These are phyloP conservation scores for Vidua macroura DNA, from an alignment of 2,113 vertebrate genomes.

Conservation along the genomic window DNA sequence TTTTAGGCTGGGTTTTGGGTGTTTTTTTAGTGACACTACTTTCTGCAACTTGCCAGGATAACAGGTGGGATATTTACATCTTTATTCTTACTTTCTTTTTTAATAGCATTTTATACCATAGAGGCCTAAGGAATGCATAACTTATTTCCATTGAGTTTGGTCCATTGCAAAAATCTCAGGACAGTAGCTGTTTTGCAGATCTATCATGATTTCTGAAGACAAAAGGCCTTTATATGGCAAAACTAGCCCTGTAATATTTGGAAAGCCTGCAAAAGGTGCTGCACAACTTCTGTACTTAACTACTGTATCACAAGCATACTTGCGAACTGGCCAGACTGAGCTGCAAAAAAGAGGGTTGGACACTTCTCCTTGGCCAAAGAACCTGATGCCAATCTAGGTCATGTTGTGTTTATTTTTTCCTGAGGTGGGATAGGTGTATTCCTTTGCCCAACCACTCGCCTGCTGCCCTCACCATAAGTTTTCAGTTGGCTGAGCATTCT, in stretches of 20 bases:
- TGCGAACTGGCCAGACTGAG: not conserved
- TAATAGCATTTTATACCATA: not conserved
- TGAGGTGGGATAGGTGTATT: not conserved
- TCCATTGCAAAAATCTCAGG: not conserved
- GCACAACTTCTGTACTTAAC: not conserved
- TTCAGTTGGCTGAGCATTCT: not conserved
- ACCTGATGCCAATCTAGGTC: accelerated
- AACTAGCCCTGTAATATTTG: not conserved
- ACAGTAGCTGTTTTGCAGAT: not conserved
- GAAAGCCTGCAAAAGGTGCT: not conserved
- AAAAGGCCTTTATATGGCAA: not conserved
- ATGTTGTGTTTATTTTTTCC: not conserved
- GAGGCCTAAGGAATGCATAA: not conserved
- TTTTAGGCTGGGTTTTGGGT: not conserved
- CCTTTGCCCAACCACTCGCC: not conserved
- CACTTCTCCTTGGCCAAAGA: not conserved
- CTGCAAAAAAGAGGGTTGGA: not conserved
- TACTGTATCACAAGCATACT: not conserved
- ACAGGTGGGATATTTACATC: not conserved
- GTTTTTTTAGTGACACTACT: not conserved
- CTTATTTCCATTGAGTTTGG: not conserved
- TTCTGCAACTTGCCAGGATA: not conserved
- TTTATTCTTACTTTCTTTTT: not conserved
- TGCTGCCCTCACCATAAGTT: not conserved
- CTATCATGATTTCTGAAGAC: not conserved